Base-by-base conservation (phyloP, 2,888 invertebrate genomes). In the Agriopis aurantiaria region DNA sequence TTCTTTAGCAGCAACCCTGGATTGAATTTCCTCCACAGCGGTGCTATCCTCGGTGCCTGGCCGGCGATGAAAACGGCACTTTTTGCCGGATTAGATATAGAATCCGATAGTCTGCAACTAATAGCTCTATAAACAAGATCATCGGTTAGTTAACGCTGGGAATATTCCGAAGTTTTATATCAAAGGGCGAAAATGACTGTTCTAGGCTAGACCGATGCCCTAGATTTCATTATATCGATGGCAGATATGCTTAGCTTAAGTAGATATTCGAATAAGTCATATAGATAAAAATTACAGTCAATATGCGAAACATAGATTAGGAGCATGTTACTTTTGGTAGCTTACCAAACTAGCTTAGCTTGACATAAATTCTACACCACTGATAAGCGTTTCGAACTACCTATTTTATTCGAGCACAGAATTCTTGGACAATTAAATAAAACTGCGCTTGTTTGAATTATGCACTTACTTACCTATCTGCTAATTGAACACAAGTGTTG, bases 61-160 rank as follows among this genome's bases (percentile, higher is more conserved):
- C 77, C 80, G 85, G 87, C 88, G 89, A 89, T 88, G 88, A 90
- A 90, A 91, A 87, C 91, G 88, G 90, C 90, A 89, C 91, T 90
- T 91, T 89, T 91, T 90, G 86, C 84, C 82, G 76, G 88, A 88
- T 88, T 84, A 85, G 90, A 92, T 89, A 89, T 87, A 85, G 81
- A 86, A 87, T 83, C 83, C 84, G 91, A 91, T 91, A 88, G 84
- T 80, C 82, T 85, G 87, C 88, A 87, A 84, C 90, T 92, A 91
- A 92, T 91, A 91, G 91, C 91, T 89, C 90, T 89, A 92, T 91
- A 92, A 92, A 92, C 90, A 86, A 91, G 90, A 91, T 92, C 90
- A 91, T 89, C 90, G 87, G 78, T 88, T 84, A 85, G 88, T 88
- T 88, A 88, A 84, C 86, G 89, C 88, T 88, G 88, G 88, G 87